Evolutionary conservation across 2,888 invertebrate genomes (phyloP), one percentile per base, ranked within the genome.

Genomic region (Prenolepis imparis): DNA sequence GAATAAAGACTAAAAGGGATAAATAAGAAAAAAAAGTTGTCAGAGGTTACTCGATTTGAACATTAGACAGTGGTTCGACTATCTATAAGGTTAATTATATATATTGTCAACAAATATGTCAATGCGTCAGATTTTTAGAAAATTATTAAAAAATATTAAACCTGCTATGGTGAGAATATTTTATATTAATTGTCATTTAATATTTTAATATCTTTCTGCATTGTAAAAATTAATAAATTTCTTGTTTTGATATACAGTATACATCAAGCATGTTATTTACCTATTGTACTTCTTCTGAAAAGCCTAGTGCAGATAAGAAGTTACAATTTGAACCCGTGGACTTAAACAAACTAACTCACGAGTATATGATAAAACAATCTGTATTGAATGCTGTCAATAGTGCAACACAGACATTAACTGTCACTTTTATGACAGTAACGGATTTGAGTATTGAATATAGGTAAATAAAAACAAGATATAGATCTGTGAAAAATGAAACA

Each of bases 281-380:
- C 15, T 87, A 86, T 77, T 89, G 87, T 72, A 86, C 89, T 12
- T 89, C 87, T 5, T 77, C 85, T 18, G 88, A 92, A 68, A 88
- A 90, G 39, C 86, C 88, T 15, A 87, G 80, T 1, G 55, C n/a
- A 28, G 80, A 91, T 55, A 86, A 90, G 48, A 92, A 92, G 85
- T 84, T 93, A 41, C 86, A 90, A 63, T 90, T 93, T 68, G 91
- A 93, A 64, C 64, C 87, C 24, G 86, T 91, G 2, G 90, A 92
- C 73, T 48, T 87, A 15, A 88, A 89, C 66, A 91, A 91, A 41
- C 82, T 94, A 18, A 92, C 94, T 11, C 91, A 90, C 64, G 93
- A 94, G 77, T 91, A 91, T 73, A 91, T 94, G 91, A 92, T 94
- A 59, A 92, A 94, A 85, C 93, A 93, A 83, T 93, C 94, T 9